phyloP scores from a whole-genome alignment of 2,888 invertebrate genomes.

The Conus canariensis region DNA sequence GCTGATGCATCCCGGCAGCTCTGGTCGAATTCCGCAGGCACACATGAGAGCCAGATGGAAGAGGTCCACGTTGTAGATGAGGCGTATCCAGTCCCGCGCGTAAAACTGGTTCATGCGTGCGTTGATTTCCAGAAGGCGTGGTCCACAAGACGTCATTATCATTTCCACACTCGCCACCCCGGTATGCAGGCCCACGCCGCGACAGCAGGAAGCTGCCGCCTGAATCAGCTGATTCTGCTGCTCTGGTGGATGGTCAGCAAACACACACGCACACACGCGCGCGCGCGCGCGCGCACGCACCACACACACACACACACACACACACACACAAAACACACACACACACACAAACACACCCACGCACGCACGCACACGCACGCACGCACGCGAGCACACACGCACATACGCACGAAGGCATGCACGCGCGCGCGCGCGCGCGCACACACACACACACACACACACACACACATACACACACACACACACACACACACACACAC shows the following conservation, averaged over 20 bases:
- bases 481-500: too few relatives aligned
- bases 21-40: constrained; percentile 38
- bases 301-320: too few relatives aligned
- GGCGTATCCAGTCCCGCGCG: constrained; percentile 35
- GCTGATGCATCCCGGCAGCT: neutral
- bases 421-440: too few relatives aligned
- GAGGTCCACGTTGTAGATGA: constrained; percentile 30
- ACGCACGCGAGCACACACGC: too few relatives aligned
- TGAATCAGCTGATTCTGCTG: constrained; percentile 16
- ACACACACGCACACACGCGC: neutral
- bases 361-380: too few relatives aligned
- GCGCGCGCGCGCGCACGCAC: too few relatives aligned
- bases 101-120: constrained; percentile 34
- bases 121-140: constrained; percentile 35
- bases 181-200: constrained; percentile 19
- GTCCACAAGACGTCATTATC: constrained; percentile 33
- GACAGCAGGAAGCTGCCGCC: constrained; percentile 33
- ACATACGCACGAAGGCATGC: too few relatives aligned
- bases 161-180: constrained; percentile 39
- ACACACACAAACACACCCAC: too few relatives aligned
- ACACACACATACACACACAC: too few relatives aligned
- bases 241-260: constrained; percentile 17
- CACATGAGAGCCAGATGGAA: constrained; percentile 35
- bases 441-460: neutral
- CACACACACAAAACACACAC: too few relatives aligned